Conservation (phyloP, 30 jellyfish, hydroid and myxozoan genomes). For the Clytia hemisphaerica region DNA sequence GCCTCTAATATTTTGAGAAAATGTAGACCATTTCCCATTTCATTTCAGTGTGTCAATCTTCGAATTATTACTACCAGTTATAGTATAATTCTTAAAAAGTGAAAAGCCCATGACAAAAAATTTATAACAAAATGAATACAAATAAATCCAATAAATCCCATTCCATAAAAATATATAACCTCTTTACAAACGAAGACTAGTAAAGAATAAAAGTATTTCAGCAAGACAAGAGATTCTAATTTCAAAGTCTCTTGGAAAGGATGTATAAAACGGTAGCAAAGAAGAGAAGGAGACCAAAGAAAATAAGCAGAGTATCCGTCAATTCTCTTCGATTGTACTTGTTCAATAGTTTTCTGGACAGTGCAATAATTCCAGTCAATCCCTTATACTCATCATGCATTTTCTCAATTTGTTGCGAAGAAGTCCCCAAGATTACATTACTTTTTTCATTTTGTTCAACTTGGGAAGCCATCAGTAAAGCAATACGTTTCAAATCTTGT, state of each 20-base stretch:
- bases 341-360: slow-evolving; percentile 64
- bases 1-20: no score
- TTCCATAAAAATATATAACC: no score
- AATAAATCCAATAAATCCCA: no score
- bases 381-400: slow-evolving; percentile 90
- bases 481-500: slow-evolving; percentile 48
- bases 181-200: no score
- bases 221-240: no score
- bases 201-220: no score
- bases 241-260: slow-evolving; percentile 62
- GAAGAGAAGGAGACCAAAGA: slow-evolving; percentile 73
- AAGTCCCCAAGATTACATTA: slow-evolving; percentile 50
- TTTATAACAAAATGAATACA: no score
- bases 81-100: no score
- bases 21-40: no score
- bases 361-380: slow-evolving; percentile 71
- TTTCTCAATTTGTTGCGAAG: slow-evolving; percentile 58
- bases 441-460: slow-evolving; percentile 71
- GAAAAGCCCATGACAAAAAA: no score
- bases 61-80: no score
- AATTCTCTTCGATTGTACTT: slow-evolving; percentile 72
- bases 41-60: no score
- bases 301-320: slow-evolving; percentile 73
- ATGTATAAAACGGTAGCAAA: slow-evolving; percentile 83
- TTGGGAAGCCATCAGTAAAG: slow-evolving; percentile 81